Evolutionary conservation across 2,797 vertebrate genomes (phyloP), one percentile per base, ranked within the genome.

Genomic region (Remorina albescens): DNA sequence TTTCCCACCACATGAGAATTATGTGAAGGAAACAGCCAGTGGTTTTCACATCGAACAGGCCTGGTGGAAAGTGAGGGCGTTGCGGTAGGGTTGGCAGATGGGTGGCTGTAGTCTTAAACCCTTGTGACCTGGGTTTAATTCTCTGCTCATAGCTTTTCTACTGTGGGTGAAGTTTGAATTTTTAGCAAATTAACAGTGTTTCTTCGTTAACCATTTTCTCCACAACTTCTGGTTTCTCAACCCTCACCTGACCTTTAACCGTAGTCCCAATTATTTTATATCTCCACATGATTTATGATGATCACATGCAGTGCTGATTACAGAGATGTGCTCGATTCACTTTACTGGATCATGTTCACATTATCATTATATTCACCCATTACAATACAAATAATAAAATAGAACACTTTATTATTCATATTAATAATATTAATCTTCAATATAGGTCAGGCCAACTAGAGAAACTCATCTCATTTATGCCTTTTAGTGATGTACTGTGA

Each of bases 1-100:
- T 77, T 84, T 84, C 76, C 74, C 76, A 77, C 55, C 67, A 61
- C 57, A 44, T 36, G 19, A 66, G 71, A 57, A 73, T 60, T 65
- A 59, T 74, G 80, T 53, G 68, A 66, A 67, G 73, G 75, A 75
- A 73, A 70, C 74, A 70, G 75, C 37, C 71, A 13, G 67, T 51
- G 64, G 81, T 84, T 84, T 86, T 70, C 60, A 60, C 58, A 51
- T 53, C 15, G 32, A 58, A 79, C 42, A 30, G 67, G 80, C 51
- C 39, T 62, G 75, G 72, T 76, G 77, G 77, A 90, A 80, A 87
- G 83, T 37, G 67, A 81, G 81, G 73, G 51, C 73, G 81, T 74
- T 83, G 89, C 58, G 81, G 82, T 88, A 30, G 2, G 67, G 47
- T 51, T 66, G 50, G 62, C 74, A 63, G 66, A 78, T 54, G 69